These are phyloP conservation scores for Oceanites oceanicus DNA, from an alignment of 2,113 vertebrate genomes.

Conservation along the genomic window DNA sequence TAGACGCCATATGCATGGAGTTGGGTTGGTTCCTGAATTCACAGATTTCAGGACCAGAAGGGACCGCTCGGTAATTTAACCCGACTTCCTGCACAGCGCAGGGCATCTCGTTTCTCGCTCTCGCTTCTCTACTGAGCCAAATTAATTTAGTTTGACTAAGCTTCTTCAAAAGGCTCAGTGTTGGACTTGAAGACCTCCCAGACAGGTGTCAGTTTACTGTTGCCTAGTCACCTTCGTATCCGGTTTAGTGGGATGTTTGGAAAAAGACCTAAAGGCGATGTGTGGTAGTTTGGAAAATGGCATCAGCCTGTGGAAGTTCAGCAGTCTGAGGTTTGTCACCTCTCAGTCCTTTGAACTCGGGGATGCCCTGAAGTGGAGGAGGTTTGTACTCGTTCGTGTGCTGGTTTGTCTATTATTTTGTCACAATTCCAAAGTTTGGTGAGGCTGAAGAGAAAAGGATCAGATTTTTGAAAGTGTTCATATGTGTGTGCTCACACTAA, in stretches of 20 bases:
- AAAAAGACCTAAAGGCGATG: not conserved
- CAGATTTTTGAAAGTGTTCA: not conserved
- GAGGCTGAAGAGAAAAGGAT: not conserved
- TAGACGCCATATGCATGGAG: not conserved
- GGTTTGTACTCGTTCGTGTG: not conserved
- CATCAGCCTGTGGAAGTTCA: not conserved
- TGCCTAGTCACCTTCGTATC: not conserved
- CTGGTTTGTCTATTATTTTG: not conserved
- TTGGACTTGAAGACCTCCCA: not conserved
- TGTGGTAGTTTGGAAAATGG: not conserved
- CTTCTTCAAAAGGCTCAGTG: not conserved
- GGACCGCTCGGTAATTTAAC: not conserved
- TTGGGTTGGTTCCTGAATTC: not conserved
- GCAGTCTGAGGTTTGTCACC: not conserved
- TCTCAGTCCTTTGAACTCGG: not conserved
- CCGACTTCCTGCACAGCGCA: rapidly evolving
- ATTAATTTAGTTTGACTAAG: not conserved
- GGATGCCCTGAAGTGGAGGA: not conserved
- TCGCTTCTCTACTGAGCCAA: not conserved
- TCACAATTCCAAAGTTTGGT: not conserved
- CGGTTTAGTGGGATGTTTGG: not conserved
- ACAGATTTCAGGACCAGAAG: constrained; percentile 3
- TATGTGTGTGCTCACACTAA: not conserved
- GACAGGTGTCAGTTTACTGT: not conserved
- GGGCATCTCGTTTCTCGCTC: not conserved